A percentile compares a stretch with the other conserved stretches of the same genome.
Evolutionary conservation across 2,113 vertebrate genomes (phyloP).

Genomic region (Baryphthengus martii): DNA sequence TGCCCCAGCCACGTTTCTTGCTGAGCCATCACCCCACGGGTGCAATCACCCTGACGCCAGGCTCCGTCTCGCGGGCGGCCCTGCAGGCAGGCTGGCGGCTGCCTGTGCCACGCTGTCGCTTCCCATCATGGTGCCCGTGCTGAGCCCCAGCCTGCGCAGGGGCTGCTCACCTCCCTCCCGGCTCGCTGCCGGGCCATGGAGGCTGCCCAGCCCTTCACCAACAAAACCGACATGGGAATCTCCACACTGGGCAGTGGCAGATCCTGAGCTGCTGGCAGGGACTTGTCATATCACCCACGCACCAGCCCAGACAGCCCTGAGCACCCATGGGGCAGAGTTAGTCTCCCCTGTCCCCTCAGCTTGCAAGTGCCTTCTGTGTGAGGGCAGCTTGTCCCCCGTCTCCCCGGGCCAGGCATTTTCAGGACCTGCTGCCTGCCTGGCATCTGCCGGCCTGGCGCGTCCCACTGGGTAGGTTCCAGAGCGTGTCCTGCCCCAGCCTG

Average conservation of each 20-base stretch:
- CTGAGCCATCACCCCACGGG: neutral
- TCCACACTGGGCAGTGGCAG: accelerated
- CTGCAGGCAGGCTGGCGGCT: neutral
- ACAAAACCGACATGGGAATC: accelerated
- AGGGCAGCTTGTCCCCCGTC: neutral
- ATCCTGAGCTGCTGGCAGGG: accelerated
- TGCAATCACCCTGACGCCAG: neutral
- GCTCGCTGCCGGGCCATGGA: accelerated
- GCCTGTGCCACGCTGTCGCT: neutral
- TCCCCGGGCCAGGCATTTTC: neutral
- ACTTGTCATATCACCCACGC: neutral
- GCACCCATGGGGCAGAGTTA: neutral
- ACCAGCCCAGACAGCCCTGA: accelerated
- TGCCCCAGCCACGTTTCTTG: accelerated
- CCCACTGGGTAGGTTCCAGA: neutral
- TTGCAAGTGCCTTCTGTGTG: neutral
- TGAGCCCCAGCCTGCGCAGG: accelerated
- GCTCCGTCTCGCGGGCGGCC: neutral
- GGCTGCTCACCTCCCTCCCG: neutral
- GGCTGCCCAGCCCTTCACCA: accelerated
- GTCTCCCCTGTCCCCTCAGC: neutral
- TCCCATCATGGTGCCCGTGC: neutral
- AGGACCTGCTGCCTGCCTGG: neutral
- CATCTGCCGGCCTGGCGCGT: neutral
- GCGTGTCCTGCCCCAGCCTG: accelerated